A percentile compares a stretch with the other conserved stretches of the same genome.
phyloP scores from a whole-genome alignment of 2,113 vertebrate genomes.

The Zosterops borbonicus region DNA sequence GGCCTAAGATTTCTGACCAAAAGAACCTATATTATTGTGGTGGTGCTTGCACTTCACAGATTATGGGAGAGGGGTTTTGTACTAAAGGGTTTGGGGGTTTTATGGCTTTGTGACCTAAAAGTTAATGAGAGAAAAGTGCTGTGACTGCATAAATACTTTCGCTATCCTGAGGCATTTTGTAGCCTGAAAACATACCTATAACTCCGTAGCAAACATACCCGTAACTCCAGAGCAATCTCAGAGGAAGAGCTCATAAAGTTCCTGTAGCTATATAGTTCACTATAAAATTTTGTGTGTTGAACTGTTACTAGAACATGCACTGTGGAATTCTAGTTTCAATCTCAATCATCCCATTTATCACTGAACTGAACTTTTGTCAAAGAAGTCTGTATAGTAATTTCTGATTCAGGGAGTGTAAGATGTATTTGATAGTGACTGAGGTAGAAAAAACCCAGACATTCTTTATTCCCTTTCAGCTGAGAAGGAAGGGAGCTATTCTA shows the following conservation, averaged over 20 bases:
- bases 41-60: background rate
- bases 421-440: background rate
- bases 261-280: background rate
- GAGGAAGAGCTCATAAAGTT: background rate
- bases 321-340: background rate
- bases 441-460: background rate
- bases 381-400: background rate
- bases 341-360: background rate
- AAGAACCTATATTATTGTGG: background rate
- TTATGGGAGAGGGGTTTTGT: background rate
- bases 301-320: background rate
- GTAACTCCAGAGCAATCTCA: background rate
- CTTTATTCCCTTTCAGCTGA: background rate
- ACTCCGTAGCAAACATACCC: background rate
- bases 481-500: background rate
- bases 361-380: background rate
- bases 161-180: background rate
- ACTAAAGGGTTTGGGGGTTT: background rate
- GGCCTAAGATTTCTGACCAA: background rate
- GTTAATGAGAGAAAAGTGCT: background rate
- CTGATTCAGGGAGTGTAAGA: background rate
- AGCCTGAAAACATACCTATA: background rate
- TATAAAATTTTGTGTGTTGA: background rate
- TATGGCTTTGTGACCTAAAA: background rate
- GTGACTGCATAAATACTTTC: background rate